Conservation (phyloP, 2,888 invertebrate species). For the Drosophila lacicola region DNA sequence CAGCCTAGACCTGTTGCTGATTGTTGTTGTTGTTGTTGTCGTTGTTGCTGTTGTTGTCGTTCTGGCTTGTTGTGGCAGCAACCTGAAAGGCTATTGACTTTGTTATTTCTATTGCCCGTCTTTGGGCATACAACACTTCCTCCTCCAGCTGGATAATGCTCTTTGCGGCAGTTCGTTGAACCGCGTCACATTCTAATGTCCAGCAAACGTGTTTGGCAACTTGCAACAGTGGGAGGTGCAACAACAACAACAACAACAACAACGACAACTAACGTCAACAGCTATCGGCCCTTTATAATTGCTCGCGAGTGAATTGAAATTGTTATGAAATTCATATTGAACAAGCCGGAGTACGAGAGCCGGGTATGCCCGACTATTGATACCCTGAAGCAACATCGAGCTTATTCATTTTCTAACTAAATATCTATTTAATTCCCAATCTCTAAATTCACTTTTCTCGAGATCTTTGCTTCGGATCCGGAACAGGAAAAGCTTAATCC, state of each 20-base stretch:
- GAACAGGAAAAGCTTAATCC: no score
- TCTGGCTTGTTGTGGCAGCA: conserved; percentile 47
- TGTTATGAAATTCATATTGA: conserved; percentile 33
- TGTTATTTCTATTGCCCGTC: conserved; percentile 74
- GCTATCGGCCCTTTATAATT: conserved; percentile 46
- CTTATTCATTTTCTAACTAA: no score
- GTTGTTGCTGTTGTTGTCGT: conserved; percentile 8
- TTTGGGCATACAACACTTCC: conserved; percentile 66
- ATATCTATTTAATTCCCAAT: no score
- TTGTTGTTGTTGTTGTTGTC: conserved; percentile 21
- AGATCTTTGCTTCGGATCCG: no score
- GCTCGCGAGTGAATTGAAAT: conserved; percentile 42
- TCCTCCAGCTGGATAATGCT: conserved; percentile 56
- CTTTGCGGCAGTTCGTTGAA: conserved; percentile 63
- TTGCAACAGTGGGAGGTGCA: conserved; percentile 48
- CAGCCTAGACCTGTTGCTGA: conserved; percentile 70
- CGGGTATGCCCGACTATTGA: no score
- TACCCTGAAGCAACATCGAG: no score
- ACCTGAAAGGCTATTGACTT: conserved; percentile 73
- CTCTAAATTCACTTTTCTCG: no score
- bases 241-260: conserved; percentile 3
- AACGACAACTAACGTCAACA: conserved; percentile 13
- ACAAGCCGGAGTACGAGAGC: neutral
- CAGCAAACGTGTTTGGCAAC: conserved; percentile 73
- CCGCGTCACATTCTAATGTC: conserved; percentile 68